Evolutionary conservation across 2,888 invertebrate species (phyloP), one percentile per base, ranked within the genome.

Genomic region (Lissocephala sabroskyi): DNA sequence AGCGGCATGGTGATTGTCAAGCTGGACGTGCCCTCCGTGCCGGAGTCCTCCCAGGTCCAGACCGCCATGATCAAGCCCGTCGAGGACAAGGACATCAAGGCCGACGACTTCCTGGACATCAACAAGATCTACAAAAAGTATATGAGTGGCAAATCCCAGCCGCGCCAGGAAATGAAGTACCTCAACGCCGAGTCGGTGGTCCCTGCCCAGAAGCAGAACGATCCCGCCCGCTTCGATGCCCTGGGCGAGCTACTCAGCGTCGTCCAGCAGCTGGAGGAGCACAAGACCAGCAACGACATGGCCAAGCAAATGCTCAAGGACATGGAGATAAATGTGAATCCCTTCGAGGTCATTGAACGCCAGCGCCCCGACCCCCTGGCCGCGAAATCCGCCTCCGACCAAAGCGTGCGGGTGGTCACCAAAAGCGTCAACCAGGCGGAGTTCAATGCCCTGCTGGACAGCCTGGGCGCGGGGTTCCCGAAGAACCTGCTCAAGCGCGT

Each of bases 181-280:
- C n/a, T n/a, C n/a, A n/a, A n/a, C n/a, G n/a, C n/a, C n/a, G n/a
- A n/a, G n/a, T n/a, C n/a, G n/a, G n/a, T n/a, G n/a, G n/a, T n/a
- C n/a, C n/a, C n/a, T n/a, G n/a, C n/a, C n/a, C n/a, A n/a, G n/a
- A n/a, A n/a, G n/a, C n/a, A n/a, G n/a, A n/a, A n/a, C n/a, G n/a
- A n/a, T n/a, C 5, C 3, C 16, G 35, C 9, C 13, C 17, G 17
- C 17, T 11, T 19, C 10, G 62, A 39, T 41, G 68, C 68, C 1
- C 16, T 68, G 9, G 49, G 36, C 1, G 56, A 63, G 0, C 42
- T 68, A 0, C 18, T 59, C 23, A 54, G 68, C 28, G 37, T 73
- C 3, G 41, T 61, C 0, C 56, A 68, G 17, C 51, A 52, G 5
- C 49, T 73, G 0, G 49, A 52, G n/a, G 45, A 50, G 7, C 49